phyloP scores from a whole-genome alignment of 23 tunicate genomes.

The Phallusia fumigata region DNA sequence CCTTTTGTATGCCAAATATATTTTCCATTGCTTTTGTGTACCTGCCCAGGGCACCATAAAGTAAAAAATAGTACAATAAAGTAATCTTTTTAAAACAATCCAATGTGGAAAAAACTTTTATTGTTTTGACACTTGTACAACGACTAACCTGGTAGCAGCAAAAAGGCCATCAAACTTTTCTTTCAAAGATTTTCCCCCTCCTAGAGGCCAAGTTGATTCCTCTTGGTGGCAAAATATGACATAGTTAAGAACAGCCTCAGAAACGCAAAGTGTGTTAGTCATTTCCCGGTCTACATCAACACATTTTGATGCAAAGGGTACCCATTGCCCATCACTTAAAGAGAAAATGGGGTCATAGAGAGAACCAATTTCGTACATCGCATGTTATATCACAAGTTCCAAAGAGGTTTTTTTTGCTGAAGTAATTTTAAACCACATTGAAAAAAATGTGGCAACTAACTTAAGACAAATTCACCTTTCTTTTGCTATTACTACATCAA shows the following conservation, averaged over 20 bases:
- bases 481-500: no score
- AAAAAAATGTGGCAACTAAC: no score
- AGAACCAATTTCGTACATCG: no score
- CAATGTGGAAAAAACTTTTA: no score
- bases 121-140: neutral
- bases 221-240: conserved; percentile 84
- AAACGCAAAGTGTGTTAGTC: conserved; percentile 55
- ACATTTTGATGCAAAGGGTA: conserved; percentile 34
- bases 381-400: no score
- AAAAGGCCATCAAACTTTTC: conserved; percentile 72
- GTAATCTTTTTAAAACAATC: no score
- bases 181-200: conserved; percentile 51
- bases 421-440: no score
- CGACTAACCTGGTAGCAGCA: conserved; percentile 46
- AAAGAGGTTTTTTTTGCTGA: no score
- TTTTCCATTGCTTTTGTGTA: conserved; percentile 58
- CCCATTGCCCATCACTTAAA: conserved; percentile 27
- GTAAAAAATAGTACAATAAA: neutral
- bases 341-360: no score
- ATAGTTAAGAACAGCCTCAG: conserved; percentile 52
- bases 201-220: conserved; percentile 71
- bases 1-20: conserved; percentile 21
- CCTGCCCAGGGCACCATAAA: neutral
- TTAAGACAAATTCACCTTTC: no score
- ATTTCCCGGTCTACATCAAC: conserved; percentile 52